phyloP scores from a whole-genome alignment of 2,888 invertebrate species.

The Harmothoe impar region DNA sequence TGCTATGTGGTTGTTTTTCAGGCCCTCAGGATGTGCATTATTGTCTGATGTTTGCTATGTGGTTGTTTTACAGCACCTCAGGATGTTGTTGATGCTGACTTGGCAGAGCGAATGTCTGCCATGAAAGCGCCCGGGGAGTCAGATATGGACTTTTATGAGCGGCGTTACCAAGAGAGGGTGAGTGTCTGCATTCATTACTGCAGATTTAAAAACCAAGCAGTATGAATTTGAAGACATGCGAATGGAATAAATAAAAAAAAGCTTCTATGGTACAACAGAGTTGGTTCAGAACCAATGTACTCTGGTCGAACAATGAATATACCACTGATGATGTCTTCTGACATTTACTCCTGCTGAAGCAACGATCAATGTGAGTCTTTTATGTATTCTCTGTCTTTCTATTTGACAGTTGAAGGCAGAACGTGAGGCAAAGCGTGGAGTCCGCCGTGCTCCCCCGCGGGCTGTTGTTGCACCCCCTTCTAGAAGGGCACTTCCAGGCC shows the following conservation, averaged over 20 bases:
- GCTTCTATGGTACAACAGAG: neutral
- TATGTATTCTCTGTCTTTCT: neutral
- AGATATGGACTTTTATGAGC: slow-evolving; percentile 83
- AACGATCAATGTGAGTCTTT: neutral
- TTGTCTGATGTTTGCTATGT: no score
- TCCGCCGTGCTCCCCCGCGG: neutral
- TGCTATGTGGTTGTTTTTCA: no score
- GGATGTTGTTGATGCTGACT: slow-evolving; percentile 77
- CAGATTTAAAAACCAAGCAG: neutral
- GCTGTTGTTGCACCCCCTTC: neutral
- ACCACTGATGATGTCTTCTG: slow-evolving; percentile 64
- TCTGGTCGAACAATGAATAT: neutral
- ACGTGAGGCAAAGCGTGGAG: neutral
- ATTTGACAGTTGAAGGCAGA: slow-evolving; percentile 50
- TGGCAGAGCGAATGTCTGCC: slow-evolving; percentile 78
- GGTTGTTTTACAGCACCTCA: slow-evolving; percentile 29
- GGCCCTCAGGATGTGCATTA: no score
- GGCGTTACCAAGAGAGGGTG: slow-evolving; percentile 82
- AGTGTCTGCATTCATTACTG: neutral
- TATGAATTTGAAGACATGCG: no score
- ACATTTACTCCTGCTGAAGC: neutral
- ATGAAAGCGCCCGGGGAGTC: slow-evolving; percentile 79
- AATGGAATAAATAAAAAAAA: neutral
- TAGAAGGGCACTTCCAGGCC: neutral
- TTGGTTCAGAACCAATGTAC: neutral